Conservation (phyloP, 2,797 vertebrate species). For the Florisuga fusca region DNA sequence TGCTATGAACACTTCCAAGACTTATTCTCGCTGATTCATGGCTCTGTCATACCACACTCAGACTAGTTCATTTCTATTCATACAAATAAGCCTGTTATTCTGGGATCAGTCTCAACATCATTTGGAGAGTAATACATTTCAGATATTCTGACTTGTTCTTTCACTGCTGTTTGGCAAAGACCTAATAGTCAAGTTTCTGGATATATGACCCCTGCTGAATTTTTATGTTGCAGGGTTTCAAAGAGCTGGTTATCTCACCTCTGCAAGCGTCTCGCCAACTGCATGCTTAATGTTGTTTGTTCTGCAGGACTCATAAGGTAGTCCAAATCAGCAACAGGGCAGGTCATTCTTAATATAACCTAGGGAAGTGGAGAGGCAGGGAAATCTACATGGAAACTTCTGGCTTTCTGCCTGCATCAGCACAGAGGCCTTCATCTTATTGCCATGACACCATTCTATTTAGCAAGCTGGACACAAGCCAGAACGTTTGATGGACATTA, state of each 20-base stretch:
- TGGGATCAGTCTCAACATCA: background rate
- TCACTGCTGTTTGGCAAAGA: constrained; percentile 2
- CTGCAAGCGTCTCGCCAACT: background rate
- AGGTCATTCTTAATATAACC: background rate
- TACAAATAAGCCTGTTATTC: background rate
- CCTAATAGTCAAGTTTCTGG: background rate
- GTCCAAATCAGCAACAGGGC: background rate
- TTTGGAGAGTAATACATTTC: background rate
- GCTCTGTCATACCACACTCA: background rate
- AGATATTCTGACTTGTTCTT: background rate
- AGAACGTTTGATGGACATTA: constrained; percentile 53
- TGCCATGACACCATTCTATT: constrained; percentile 13
- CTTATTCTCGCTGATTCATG: background rate
- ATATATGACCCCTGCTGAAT: background rate
- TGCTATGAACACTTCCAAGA: background rate
- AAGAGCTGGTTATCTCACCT: background rate
- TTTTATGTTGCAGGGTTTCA: background rate
- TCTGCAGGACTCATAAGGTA: background rate
- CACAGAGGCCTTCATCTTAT: background rate
- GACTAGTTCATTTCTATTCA: background rate
- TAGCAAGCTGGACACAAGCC: constrained; percentile 27
- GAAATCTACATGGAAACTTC: background rate
- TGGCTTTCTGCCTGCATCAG: background rate
- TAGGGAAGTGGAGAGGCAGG: background rate
- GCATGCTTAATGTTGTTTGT: background rate